phyloP scores from a whole-genome alignment of 2,797 vertebrate species.

The Hydrocynus forskahlii region DNA sequence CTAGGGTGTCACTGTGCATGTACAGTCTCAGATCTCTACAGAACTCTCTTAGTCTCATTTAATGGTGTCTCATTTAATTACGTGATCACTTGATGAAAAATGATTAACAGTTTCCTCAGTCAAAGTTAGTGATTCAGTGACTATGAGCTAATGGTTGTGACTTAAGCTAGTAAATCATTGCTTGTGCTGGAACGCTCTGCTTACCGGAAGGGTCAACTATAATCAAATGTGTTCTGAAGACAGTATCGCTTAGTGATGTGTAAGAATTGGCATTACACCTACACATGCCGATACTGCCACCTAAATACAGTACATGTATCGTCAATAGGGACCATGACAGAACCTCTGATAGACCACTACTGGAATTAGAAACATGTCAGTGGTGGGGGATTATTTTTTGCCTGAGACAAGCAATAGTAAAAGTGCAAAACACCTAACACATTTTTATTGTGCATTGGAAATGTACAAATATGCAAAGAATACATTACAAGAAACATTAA shows the following conservation, averaged over 20 bases:
- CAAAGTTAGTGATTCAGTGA: conserved; percentile 11
- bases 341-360: no score
- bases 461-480: no score
- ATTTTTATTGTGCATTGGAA: no score
- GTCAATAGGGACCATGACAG: no score
- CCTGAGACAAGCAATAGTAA: no score
- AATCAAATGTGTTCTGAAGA: neutral
- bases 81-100: neutral
- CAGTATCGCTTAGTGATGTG: neutral
- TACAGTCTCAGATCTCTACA: neutral
- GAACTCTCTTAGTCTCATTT: neutral
- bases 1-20: neutral
- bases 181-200: neutral
- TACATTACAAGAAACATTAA: no score
- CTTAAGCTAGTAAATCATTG: conserved; percentile 2
- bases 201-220: neutral
- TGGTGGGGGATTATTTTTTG: no score
- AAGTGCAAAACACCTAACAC: no score
- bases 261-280: neutral
- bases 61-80: neutral
- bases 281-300: no score
- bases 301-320: no score
- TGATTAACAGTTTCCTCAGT: neutral
- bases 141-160: conserved; percentile 17
- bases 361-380: no score